Evolutionary conservation across 1,140 invertebrate species (phyloP), one percentile per base, ranked within the genome.

Genomic region (Cephus cinctus): DNA sequence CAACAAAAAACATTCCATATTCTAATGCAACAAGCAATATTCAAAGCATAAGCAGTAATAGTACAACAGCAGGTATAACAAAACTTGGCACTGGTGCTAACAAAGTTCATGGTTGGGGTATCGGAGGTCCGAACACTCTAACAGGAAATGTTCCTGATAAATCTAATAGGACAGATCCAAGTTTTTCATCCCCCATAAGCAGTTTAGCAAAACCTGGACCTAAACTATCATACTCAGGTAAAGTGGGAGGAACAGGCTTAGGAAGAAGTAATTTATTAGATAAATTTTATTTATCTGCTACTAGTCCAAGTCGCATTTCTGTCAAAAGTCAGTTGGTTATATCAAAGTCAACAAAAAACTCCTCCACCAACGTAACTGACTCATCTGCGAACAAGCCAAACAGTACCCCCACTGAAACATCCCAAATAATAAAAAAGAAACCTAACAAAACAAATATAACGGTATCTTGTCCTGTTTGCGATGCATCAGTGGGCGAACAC

Each of bases 81-180:
- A 74, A 71, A 43, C 52, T 75, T 20, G 71, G 70, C 11, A 72
- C 56, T 41, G 38, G 1, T 19, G 55, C 49, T 12, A 69, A 65
- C 41, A 66, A 68, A 44, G 54, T 68, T 34, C 53, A 66, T 50
- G 65, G 61, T 4, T 71, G 63, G 61, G 57, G 54, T n/a, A 62
- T 32, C 19, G 55, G 61, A n/a, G 59, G 65, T 0, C 60, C 67
- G 5, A 47, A 23, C 20, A 20, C 5, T 31, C 39, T 20, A 34
- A 43, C 38, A 34, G 44, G 35, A 22, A 38, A 44, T 20, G 39
- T n/a, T 22, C 20, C 46, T 3, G 60, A 63, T 43, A 53, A 54
- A 16, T 48, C 59, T 38, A 43, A 59, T 36, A 57, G 60, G 20
- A 21, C 12, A 9, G 36, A 19, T 15, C 18, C 27, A 23, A 21